These are phyloP conservation scores for Heliconius melpomene DNA, from an alignment of 1,140 invertebrate species.

Conservation along the genomic window DNA sequence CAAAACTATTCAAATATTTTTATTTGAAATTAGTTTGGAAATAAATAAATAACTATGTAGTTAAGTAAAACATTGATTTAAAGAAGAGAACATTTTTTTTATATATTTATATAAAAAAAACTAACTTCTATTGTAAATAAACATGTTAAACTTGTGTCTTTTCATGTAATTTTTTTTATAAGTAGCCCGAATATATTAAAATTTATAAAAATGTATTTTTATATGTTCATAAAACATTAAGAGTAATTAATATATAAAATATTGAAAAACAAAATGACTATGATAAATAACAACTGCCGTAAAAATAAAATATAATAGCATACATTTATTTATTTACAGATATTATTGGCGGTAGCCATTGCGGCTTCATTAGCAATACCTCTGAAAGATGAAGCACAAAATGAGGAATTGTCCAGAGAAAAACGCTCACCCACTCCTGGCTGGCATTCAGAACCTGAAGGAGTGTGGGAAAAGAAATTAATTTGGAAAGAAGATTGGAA, in stretches of 20 bases:
- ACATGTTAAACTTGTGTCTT: no score
- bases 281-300: neutral
- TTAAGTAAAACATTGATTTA: no score
- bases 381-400: constrained; percentile 53
- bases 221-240: neutral
- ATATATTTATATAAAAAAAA: no score
- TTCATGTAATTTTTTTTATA: no score
- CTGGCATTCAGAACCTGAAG: constrained; percentile 82
- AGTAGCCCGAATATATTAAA: no score
- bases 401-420: constrained; percentile 53
- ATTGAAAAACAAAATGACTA: neutral
- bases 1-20: no score
- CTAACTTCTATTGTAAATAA: no score
- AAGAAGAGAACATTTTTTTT: no score
- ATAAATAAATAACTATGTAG: no score
- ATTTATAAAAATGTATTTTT: no score
- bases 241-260: neutral
- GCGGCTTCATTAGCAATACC: constrained; percentile 60
- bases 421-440: constrained; percentile 62
- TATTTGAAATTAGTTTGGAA: no score
- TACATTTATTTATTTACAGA: constrained; percentile 51
- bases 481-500: constrained; percentile 89
- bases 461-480: constrained; percentile 87
- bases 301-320: neutral
- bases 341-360: constrained; percentile 61